Evolutionary conservation across 1,140 invertebrate genomes (phyloP).

Genomic region (Calephelis virginiensis): DNA sequence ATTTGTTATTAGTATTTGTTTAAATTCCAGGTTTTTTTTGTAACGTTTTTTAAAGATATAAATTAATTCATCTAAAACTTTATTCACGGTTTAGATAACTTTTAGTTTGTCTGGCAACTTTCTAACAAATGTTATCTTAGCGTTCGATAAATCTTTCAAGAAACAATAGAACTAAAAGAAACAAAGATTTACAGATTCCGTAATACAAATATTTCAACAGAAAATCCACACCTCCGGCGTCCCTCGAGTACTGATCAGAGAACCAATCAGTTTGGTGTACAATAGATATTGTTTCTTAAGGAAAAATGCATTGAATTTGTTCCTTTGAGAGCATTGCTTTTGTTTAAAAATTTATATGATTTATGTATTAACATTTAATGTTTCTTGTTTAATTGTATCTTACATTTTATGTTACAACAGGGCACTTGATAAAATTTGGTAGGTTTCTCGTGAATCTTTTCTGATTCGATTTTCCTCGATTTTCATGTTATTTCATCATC

Average conservation of each 20-base stretch:
- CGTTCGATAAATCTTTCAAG: conserved; percentile 12
- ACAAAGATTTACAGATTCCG: conserved; percentile 19
- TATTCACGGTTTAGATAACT: not conserved
- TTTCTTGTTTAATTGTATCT: too few relatives aligned
- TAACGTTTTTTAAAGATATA: not conserved
- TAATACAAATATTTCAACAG: conserved; percentile 21
- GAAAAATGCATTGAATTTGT: conserved; percentile 18
- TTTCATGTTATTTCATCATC: too few relatives aligned
- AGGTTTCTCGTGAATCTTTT: too few relatives aligned
- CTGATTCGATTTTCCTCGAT: too few relatives aligned
- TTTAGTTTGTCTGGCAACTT: not conserved
- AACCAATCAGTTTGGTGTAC: conserved; percentile 24
- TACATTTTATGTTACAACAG: too few relatives aligned
- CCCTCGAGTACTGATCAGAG: conserved; percentile 21
- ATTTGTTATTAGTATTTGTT: too few relatives aligned
- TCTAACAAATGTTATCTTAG: conserved; percentile 8
- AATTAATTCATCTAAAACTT: not conserved
- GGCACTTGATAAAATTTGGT: too few relatives aligned
- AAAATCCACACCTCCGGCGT: conserved; percentile 16
- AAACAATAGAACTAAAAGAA: conserved; percentile 22
- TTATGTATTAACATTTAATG: not conserved
- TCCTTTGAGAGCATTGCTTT: conserved; percentile 15
- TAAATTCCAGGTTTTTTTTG: too few relatives aligned
- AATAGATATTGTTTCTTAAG: conserved; percentile 22
- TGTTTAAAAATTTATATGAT: conserved; percentile 21